Evolutionary conservation across 2,888 invertebrate species (phyloP).

Genomic region (Desoria tigrina): DNA sequence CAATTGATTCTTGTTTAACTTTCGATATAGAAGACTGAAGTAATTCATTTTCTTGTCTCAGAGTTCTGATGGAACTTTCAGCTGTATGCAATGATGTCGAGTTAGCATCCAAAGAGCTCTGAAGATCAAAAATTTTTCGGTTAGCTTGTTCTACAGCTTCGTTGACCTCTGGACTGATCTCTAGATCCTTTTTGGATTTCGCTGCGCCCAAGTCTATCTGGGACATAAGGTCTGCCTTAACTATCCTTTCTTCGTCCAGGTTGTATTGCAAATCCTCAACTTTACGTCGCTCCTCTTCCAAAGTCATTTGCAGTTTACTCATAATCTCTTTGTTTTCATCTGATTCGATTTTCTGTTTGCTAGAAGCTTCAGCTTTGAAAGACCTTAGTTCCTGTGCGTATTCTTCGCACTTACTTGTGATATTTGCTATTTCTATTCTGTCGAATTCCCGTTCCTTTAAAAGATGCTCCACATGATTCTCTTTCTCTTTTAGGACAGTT

Average conservation of each 20-base stretch:
- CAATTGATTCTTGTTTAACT: too few species aligned
- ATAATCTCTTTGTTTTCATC: conserved; percentile 29
- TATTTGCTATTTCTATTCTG: conserved; percentile 81
- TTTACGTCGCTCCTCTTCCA: conserved; percentile 78
- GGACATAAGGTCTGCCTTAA: conserved; percentile 81
- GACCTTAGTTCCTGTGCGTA: conserved; percentile 67
- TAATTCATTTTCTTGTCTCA: too few species aligned
- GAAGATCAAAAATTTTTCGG: conserved; percentile 19
- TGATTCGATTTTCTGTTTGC: conserved; percentile 1
- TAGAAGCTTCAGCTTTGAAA: conserved; percentile 64
- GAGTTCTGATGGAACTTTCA: too few species aligned
- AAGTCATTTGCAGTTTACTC: conserved; percentile 46
- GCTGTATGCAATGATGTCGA: too few species aligned
- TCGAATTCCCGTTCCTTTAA: conserved; percentile 89
- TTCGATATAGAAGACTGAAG: too few species aligned
- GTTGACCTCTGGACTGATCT: too few species aligned
- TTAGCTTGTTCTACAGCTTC: too few species aligned
- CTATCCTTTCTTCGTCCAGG: conserved; percentile 87
- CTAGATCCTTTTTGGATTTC: too few species aligned
- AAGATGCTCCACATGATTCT: conserved; percentile 88
- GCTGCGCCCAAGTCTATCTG: too few species aligned
- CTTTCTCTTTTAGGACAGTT: conserved; percentile 87
- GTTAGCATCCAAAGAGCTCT: too few species aligned
- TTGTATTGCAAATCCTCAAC: conserved; percentile 87
- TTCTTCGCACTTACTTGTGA: conserved; percentile 77